Percentiles rank a stretch among this genome's conserved stretches.
phyloP scores from a whole-genome alignment of 2,113 vertebrate species.

The Cheirogaleus medius region DNA sequence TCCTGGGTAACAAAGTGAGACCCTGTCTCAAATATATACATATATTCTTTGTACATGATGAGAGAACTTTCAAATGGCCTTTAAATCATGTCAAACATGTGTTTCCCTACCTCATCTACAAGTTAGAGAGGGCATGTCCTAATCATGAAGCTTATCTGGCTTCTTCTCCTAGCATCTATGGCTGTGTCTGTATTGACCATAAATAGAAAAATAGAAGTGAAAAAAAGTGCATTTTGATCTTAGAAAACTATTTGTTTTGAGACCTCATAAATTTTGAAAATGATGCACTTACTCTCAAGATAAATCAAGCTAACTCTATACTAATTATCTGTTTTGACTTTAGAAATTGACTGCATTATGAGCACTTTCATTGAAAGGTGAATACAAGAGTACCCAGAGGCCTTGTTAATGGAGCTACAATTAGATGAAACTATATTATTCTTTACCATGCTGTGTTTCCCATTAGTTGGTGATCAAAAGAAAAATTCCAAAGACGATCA shows the following conservation, averaged over 20 bases:
- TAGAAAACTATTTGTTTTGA: conserved; percentile 50
- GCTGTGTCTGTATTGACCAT: not conserved
- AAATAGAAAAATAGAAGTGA: not conserved
- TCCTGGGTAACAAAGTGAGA: too few relatives aligned
- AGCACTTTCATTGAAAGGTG: conserved; percentile 77
- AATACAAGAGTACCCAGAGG: conserved; percentile 72
- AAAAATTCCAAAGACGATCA: conserved; percentile 86
- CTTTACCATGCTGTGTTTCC: conserved; percentile 85
- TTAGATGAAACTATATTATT: conserved; percentile 88
- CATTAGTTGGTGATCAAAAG: conserved; percentile 89
- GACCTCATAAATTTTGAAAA: conserved; percentile 39
- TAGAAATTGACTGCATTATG: conserved; percentile 60
- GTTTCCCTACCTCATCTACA: not conserved
- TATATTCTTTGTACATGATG: not conserved
- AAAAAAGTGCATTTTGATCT: not conserved
- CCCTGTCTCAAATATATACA: too few relatives aligned
- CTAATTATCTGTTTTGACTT: conserved; percentile 58
- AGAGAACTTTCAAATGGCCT: not conserved
- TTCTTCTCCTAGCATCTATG: not conserved
- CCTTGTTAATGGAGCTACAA: conserved; percentile 75
- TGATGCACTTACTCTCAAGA: conserved; percentile 17
- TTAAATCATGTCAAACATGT: not conserved
- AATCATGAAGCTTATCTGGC: not conserved
- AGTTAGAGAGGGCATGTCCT: not conserved
- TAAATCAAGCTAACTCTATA: conserved; percentile 51